Evolutionary conservation across 37 sponge, comb jelly and placozoan genomes (phyloP).

Genomic region (Chondrilla cf. caribensis): DNA sequence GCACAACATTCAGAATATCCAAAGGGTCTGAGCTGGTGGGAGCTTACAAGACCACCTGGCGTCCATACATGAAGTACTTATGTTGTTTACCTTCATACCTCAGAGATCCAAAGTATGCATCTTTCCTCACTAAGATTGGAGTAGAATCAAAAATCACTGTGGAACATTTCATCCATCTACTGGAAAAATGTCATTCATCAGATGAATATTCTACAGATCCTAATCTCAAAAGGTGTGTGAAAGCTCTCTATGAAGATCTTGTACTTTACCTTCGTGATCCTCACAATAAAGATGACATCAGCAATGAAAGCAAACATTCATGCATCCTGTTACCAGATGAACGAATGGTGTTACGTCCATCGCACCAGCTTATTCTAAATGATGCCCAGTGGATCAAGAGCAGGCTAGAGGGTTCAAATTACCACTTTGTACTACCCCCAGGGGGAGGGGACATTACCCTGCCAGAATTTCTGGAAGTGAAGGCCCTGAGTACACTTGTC

Average conservation of each 20-base stretch:
- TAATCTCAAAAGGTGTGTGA: background rate
- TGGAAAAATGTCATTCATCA: too few relatives aligned
- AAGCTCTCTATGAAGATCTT: background rate
- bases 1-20: background rate
- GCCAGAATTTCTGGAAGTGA: constrained; percentile 37
- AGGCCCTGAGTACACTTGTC: constrained; percentile 22
- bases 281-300: background rate
- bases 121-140: background rate
- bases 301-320: background rate
- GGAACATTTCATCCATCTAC: background rate
- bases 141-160: background rate
- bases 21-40: background rate
- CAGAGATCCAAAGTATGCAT: background rate
- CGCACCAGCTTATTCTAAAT: background rate
- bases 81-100: background rate
- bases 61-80: background rate
- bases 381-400: background rate
- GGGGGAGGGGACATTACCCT: constrained; percentile 6
- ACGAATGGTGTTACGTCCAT: background rate
- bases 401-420: background rate
- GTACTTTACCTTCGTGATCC: background rate
- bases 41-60: background rate
- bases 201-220: background rate
- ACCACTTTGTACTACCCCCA: constrained; percentile 4
- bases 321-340: background rate